Base-by-base conservation (phyloP, 2,888 invertebrate species). In the Pachliopta kotzebuea region DNA sequence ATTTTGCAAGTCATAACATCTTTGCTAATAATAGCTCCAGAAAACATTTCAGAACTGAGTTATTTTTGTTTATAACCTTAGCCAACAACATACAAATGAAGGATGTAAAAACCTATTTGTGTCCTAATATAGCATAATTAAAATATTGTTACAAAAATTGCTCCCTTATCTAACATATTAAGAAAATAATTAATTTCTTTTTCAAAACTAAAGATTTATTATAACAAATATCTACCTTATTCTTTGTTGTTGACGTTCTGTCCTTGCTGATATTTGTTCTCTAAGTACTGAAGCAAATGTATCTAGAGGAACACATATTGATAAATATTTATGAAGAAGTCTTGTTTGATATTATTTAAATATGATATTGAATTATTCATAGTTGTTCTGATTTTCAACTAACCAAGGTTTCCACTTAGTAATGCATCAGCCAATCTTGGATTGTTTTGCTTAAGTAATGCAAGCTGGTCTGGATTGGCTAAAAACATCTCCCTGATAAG, bases 381-480 rank as follows among this genome's bases (percentile, higher is more conserved):
- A 18, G 18, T 54, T 62, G 37, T 49, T 49, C 0, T 37, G 52
- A 56, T 55, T 55, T 23, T 23, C 3, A 21, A 68, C 85, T 79
- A 85, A 95, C 95, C 96, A 71, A 96, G 92, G 83, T 95, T 96
- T 29, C 97, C 98, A 74, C 96, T 96, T 0, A 96, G 92, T 29
- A 98, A 86, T 21, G 99, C 98, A 83, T 98, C 98, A 14, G 98
- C 98, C 66, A 99, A 88, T 71, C 95, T 93, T 8, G 98, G 97
- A 91, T 99, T 99, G 77, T 98, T 97, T 83, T 98, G 98, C 80
- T 97, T 97, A 9, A 99, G 90, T 66, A 98, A 83, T 1, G 98
- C 96, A 64, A 98, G 87, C 80, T 98, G 97, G 79, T 98, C 97
- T 0, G 98, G 98, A 86, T 97, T 97, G 31, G 95, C 95, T 54